Base-by-base conservation (phyloP, 92 coral and sea anemone species). In the Scolanthus callimorphus region DNA sequence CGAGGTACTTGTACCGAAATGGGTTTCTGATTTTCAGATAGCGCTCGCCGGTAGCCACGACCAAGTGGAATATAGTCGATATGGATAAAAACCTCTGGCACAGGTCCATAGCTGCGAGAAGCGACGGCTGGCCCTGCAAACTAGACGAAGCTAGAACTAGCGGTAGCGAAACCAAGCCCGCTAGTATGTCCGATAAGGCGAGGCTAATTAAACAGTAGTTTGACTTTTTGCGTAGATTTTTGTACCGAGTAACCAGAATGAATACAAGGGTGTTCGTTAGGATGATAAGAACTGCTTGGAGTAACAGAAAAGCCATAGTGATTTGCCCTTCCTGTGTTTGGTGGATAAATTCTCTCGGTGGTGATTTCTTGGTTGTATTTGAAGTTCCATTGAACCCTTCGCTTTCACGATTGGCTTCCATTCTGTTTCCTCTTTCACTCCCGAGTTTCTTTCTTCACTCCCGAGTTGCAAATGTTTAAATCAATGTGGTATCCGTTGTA, bases 181-280 rank as follows among this genome's bases (percentile, higher is more conserved):
- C 79, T 8, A 87, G 74, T 1, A 78, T 55, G 53, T 87, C 96
- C 13, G 90, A 73, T 8, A 67, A 63, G 0, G 96, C 90, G 29
- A 87, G 80, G 60, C 96, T 87, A 3, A 82, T 80, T 15, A 87
- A 73, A 34, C 89, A 82, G 74, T 78, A 87, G 71, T 87, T 87
- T 41, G 85, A 70, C 69, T 80, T 57, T 26, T 86, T 80, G 26
- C 90, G 70, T n/a, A 87, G 67, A 27, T 80, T 62, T 27, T 71
- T 54, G 31, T 62, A 44, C 57, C 25, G 71, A 11, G 55, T 45
- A 37, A 87, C 63, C 34, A 87, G 67, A 11, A 60, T 56, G 28
- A 78, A 83, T 27, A 82, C 96, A 1, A 78, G 59, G 0, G 80
- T 54, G 47, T 86, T 86, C 13, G 89, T 83, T 27, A 63, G 26